Conservation (phyloP, 2,888 invertebrate species). For the Xylophagus ater region DNA sequence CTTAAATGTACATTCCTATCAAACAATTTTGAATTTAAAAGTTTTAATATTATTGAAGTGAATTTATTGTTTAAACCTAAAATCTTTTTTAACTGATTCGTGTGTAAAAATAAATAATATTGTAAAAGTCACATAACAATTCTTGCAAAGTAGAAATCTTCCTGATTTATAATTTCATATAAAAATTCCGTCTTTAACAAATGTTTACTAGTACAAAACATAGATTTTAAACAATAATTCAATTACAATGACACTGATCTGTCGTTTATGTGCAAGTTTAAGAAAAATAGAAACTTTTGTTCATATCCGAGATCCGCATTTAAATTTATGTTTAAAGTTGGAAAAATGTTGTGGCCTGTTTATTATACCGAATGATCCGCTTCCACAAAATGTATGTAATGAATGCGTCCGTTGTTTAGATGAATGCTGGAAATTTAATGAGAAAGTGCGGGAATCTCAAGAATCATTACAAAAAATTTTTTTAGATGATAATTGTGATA, state of each 20-base stretch:
- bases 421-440: constrained; percentile 21
- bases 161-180: too few species aligned
- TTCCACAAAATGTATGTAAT: constrained; percentile 25
- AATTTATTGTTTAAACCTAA: too few species aligned
- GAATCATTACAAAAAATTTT: constrained; percentile 22
- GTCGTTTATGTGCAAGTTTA: constrained; percentile 28
- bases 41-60: neutral
- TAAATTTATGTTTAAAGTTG: constrained; percentile 22
- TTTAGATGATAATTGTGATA: constrained; percentile 2
- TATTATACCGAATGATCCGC: constrained; percentile 18
- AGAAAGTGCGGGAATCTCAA: constrained; percentile 26
- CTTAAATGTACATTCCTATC: constrained; percentile 6
- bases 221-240: neutral
- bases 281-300: constrained; percentile 20
- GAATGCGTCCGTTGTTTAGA: constrained; percentile 24
- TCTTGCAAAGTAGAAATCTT: too few species aligned
- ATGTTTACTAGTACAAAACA: neutral
- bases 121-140: too few species aligned
- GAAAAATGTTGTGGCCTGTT: constrained; percentile 23
- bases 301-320: constrained; percentile 19
- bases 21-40: constrained; percentile 8
- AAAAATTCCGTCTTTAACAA: too few species aligned
- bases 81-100: too few species aligned
- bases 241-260: constrained; percentile 20
- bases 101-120: too few species aligned